Evolutionary conservation across 2,797 vertebrate species (phyloP).

Genomic region (Vireo griseus): DNA sequence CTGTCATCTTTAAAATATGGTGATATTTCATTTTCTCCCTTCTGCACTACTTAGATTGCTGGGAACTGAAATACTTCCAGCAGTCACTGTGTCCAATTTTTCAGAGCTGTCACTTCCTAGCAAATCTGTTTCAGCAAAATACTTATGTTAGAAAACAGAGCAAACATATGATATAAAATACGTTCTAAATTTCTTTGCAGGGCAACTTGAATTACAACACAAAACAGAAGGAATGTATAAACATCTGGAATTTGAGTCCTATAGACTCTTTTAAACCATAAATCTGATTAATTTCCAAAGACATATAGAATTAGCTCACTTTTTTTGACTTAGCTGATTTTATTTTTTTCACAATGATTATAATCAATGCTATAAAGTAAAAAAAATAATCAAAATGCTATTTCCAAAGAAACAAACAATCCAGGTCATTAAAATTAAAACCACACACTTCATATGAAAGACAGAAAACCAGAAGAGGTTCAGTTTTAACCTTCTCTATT

Average conservation of each 20-base stretch:
- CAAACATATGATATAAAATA: constrained; percentile 62
- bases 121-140: constrained; percentile 76
- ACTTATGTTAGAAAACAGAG: constrained; percentile 67
- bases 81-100: constrained; percentile 79
- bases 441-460: neutral
- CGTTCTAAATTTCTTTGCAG: constrained; percentile 24
- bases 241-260: constrained; percentile 48
- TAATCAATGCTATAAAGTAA: neutral
- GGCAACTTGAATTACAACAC: constrained; percentile 24
- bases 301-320: neutral
- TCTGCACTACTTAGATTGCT: constrained; percentile 67
- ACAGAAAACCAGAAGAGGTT: neutral
- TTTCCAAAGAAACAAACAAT: constrained; percentile 24
- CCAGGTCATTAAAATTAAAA: constrained; percentile 5
- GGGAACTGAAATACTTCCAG: constrained; percentile 81
- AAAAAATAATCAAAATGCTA: constrained; percentile 37
- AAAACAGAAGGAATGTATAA: constrained; percentile 12
- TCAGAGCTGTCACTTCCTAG: constrained; percentile 84
- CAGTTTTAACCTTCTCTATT: neutral
- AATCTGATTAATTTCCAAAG: constrained; percentile 34
- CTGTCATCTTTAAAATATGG: constrained; percentile 70
- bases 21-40: constrained; percentile 73
- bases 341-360: constrained; percentile 10
- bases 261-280: neutral
- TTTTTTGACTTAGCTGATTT: neutral